phyloP scores from a whole-genome alignment of 2,888 invertebrate genomes.

The Scaptomyza reducta region DNA sequence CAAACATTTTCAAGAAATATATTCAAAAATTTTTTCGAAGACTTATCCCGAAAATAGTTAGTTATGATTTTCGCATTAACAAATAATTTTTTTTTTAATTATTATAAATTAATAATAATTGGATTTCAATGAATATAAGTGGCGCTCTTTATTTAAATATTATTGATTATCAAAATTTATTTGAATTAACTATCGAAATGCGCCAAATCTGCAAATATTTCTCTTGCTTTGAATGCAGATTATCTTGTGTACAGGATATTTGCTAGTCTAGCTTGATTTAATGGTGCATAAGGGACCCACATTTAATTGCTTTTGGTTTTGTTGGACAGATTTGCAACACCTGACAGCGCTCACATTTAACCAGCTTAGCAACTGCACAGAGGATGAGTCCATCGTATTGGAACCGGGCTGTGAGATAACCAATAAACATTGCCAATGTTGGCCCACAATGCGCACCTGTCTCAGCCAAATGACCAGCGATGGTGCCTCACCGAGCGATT shows the following conservation, averaged over 20 bases:
- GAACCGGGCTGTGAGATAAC: slow-evolving; percentile 84
- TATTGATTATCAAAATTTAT: too few species aligned
- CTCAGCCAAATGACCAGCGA: slow-evolving; percentile 74
- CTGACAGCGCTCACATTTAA: slow-evolving; percentile 72
- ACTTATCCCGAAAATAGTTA: too few species aligned
- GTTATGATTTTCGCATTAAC: too few species aligned
- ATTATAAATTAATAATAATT: too few species aligned
- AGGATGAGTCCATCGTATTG: slow-evolving; percentile 81
- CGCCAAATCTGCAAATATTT: too few species aligned
- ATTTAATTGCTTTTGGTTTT: slow-evolving; percentile 18
- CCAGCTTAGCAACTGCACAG: slow-evolving; percentile 81
- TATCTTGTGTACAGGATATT: neutral
- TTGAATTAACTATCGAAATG: too few species aligned
- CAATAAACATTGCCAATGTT: slow-evolving; percentile 84
- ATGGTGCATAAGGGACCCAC: neutral
- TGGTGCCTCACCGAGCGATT: slow-evolving; percentile 76
- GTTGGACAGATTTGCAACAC: slow-evolving; percentile 79
- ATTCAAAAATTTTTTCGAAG: too few species aligned
- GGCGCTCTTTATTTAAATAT: too few species aligned
- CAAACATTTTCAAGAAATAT: too few species aligned
- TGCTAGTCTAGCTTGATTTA: slow-evolving; percentile 1
- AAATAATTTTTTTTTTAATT: too few species aligned
- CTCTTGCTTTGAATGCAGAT: too few species aligned
- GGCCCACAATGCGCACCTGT: slow-evolving; percentile 83
- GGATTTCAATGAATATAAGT: too few species aligned